Conservation (phyloP, 2,113 vertebrate species). For the Oreochromis tanganicae region DNA sequence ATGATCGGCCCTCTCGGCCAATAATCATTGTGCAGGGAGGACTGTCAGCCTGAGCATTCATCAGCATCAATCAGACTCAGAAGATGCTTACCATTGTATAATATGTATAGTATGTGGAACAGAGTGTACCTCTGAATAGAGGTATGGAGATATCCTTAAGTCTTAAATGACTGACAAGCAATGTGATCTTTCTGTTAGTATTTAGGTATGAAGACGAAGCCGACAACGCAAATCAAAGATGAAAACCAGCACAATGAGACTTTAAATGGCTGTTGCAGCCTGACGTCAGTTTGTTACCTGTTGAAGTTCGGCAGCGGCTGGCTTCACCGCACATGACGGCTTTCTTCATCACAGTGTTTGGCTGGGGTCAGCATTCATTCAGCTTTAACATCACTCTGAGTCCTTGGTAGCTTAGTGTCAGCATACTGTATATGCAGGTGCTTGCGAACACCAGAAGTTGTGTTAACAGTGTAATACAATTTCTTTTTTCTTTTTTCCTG, state of each 20-base stretch:
- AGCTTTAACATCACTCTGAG: background rate
- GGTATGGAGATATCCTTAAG: background rate
- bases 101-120: background rate
- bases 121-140: background rate
- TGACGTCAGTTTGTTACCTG: background rate
- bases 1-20: constrained; percentile 11
- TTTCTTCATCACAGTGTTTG: background rate
- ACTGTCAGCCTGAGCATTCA: background rate
- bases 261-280: background rate
- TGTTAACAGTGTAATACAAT: background rate
- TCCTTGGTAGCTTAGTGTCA: background rate
- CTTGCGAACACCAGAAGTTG: background rate
- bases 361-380: background rate
- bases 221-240: background rate
- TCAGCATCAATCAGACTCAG: background rate
- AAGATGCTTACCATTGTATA: background rate
- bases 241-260: background rate
- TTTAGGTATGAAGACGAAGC: background rate
- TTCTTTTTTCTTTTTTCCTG: background rate
- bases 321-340: background rate
- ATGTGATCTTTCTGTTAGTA: background rate
- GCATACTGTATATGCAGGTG: background rate
- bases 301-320: background rate
- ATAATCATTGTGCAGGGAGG: background rate
- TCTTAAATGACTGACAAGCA: background rate